Evolutionary conservation across 2,888 invertebrate genomes (phyloP).

Genomic region (Lasioglossum marginatum): DNA sequence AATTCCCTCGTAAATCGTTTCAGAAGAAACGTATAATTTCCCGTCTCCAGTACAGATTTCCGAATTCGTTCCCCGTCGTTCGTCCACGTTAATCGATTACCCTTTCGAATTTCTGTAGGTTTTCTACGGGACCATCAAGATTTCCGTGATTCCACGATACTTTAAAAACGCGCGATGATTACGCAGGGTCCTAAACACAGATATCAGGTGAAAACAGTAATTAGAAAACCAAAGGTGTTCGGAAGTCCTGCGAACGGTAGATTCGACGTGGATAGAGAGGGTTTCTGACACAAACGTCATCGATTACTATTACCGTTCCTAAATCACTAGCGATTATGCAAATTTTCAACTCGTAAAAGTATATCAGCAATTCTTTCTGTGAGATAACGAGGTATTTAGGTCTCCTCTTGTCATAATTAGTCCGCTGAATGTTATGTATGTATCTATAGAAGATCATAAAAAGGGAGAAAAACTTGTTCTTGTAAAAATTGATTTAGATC

Average conservation of each 20-base stretch:
- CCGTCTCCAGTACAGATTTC: not conserved
- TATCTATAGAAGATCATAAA: not conserved
- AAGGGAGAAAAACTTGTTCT: not conserved
- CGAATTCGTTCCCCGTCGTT: not conserved
- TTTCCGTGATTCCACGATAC: slow-evolving; percentile 46
- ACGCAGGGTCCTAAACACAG: slow-evolving; percentile 41
- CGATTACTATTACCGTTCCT: not conserved
- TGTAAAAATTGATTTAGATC: not conserved
- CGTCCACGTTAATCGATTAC: not conserved
- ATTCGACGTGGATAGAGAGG: not conserved
- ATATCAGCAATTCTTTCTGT: not conserved
- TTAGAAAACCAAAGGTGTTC: slow-evolving; percentile 60
- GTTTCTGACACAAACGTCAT: not conserved
- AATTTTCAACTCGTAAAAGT: not conserved
- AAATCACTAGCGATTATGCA: not conserved
- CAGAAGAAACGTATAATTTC: slow-evolving; percentile 42
- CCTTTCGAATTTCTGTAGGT: slow-evolving; percentile 23
- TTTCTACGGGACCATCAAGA: slow-evolving; percentile 39
- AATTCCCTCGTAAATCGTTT: slow-evolving; percentile 13
- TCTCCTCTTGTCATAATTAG: not conserved
- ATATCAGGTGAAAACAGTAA: slow-evolving; percentile 49
- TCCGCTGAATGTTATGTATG: not conserved
- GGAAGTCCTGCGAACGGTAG: slow-evolving; percentile 49
- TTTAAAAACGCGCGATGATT: slow-evolving; percentile 59
- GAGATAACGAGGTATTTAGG: not conserved